Percentiles rank a stretch among this genome's conserved stretches.
Evolutionary conservation across 2,888 invertebrate species (phyloP).

Genomic region (Syritta pipiens): DNA sequence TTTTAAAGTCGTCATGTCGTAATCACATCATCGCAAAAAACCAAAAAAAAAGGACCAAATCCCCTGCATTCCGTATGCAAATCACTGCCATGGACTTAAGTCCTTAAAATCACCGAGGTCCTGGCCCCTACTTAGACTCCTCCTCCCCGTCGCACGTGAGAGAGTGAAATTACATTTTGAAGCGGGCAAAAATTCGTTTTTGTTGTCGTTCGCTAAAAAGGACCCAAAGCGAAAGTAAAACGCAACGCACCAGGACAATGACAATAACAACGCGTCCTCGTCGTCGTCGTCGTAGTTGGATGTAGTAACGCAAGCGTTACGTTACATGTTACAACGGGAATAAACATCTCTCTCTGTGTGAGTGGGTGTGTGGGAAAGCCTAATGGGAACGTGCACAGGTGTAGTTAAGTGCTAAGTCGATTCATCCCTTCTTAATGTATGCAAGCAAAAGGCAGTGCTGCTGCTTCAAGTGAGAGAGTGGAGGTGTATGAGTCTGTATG

Average conservation of each 20-base stretch:
- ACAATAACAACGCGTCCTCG: slow-evolving; percentile 43
- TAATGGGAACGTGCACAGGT: slow-evolving; percentile 76
- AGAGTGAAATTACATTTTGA: slow-evolving; percentile 50
- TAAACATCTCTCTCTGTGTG: slow-evolving; percentile 56
- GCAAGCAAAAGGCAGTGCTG: slow-evolving; percentile 22
- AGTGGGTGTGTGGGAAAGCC: slow-evolving; percentile 56
- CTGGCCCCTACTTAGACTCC: slow-evolving; percentile 2
- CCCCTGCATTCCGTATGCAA: slow-evolving; percentile 56
- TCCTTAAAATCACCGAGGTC: slow-evolving; percentile 54
- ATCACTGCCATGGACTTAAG: slow-evolving; percentile 51
- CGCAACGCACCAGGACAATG: slow-evolving; percentile 65
- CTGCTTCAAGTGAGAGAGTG: background rate
- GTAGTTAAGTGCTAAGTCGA: slow-evolving; percentile 74
- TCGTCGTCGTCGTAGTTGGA: slow-evolving; percentile 9
- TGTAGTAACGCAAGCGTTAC: slow-evolving; percentile 46
- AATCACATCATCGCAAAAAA: slow-evolving; percentile 39
- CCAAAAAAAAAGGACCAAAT: slow-evolving; percentile 24
- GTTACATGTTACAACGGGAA: slow-evolving; percentile 59
- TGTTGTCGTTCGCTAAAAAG: slow-evolving; percentile 53
- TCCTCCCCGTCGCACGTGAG: slow-evolving; percentile 8
- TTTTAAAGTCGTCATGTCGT: too few relatives aligned
- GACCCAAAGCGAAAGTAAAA: slow-evolving; percentile 66
- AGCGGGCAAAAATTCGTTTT: slow-evolving; percentile 33
- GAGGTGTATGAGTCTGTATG: background rate
- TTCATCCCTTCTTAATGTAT: slow-evolving; percentile 68